Evolutionary conservation across 2,113 vertebrate genomes (phyloP), one percentile per base, ranked within the genome.

Genomic region (Hippolais icterina): DNA sequence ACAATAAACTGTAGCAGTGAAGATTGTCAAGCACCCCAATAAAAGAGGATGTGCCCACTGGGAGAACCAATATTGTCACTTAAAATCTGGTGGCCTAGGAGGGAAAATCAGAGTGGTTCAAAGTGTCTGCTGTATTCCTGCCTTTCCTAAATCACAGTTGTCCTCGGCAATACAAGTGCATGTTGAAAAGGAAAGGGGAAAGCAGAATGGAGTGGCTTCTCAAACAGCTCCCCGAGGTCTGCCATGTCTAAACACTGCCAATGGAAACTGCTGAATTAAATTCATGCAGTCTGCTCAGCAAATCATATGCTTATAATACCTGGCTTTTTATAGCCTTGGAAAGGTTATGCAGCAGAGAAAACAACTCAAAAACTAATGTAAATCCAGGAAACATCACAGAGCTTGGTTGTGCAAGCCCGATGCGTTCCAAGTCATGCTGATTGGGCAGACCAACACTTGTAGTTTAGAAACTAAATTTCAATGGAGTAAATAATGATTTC

Each of bases 241-340:
- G 39, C 77, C 47, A 6, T 87, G 35, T 54, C 82, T 83, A 80
- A 87, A 80, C 42, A 54, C 33, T 54, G 54, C 29, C 53, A 94
- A 53, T 79, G 47, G 60, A 74, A 90, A 77, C 61, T 44, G 47
- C 59, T 56, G 53, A 87, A 80, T 82, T 70, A 89, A 93, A 87
- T 35, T 19, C 61, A 57, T 65, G 33, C 77, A 76, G 47, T 54
- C 65, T 76, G 53, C 54, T 89, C 53, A 72, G 53, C 54, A 85
- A 77, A 91, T 85, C 47, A 35, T 61, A 15, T 77, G 78, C 84
- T 87, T 76, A 74, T 66, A 87, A 91, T 93, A 80, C 63, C 66
- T 93, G 78, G 9, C 24, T 2, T 83, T 91, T 90, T 28, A 35
- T 70, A 76, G 81, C 54, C 60, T 80, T 83, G 41, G 63, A 84